Conservation (phyloP, 2,113 vertebrate genomes). For the Drymodes brunneopygia region DNA sequence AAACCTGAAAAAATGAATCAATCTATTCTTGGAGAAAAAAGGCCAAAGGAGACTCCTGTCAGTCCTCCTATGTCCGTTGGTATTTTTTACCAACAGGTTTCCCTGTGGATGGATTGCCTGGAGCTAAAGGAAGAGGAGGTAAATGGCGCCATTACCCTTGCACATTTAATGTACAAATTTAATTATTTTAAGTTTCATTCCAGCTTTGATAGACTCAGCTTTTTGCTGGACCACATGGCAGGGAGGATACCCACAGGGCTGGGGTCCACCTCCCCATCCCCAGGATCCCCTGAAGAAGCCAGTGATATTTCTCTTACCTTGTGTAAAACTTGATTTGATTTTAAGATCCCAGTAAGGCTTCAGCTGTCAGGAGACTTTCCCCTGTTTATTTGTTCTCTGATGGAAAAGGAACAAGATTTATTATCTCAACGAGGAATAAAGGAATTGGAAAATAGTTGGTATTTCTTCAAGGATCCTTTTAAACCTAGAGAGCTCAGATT, state of each 20-base stretch:
- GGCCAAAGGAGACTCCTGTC: background rate
- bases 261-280: background rate
- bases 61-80: background rate
- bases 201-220: background rate
- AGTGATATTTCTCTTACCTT: background rate
- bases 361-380: rapidly evolving
- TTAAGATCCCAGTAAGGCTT: background rate
- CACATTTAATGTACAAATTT: background rate
- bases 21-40: background rate
- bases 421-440: background rate
- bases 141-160: rapidly evolving
- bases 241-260: background rate
- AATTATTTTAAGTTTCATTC: background rate
- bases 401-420: background rate
- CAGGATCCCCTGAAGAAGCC: background rate
- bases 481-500: background rate
- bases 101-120: background rate
- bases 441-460: background rate
- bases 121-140: background rate
- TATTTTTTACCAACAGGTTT: background rate
- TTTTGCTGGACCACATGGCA: background rate
- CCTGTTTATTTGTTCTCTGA: background rate
- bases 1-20: background rate
- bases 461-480: background rate
- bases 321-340: background rate